phyloP scores from a whole-genome alignment of 2,113 vertebrate species.

The Sorex fumeus region DNA sequence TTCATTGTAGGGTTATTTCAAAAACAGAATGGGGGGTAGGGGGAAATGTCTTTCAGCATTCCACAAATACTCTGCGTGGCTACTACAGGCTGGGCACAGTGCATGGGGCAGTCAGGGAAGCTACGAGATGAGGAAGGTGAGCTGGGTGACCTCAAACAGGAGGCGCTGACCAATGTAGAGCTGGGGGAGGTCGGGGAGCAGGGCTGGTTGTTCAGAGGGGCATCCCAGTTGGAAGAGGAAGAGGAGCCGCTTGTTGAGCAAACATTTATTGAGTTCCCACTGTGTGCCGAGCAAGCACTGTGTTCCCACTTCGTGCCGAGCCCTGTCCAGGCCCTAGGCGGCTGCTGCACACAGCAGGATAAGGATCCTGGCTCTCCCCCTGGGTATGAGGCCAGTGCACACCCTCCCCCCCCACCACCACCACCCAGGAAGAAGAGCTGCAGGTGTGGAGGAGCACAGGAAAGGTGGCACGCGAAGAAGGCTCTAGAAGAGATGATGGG shows the following conservation, averaged over 20 bases:
- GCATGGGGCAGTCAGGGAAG: background rate
- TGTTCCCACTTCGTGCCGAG: no score
- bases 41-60: background rate
- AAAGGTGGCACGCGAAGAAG: fast-evolving
- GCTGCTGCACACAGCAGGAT: fast-evolving
- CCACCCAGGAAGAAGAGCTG: background rate
- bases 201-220: background rate
- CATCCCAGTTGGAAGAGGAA: slow-evolving; percentile 22
- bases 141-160: no score
- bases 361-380: background rate
- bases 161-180: no score
- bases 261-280: slow-evolving; percentile 66
- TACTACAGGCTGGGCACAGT: background rate
- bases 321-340: background rate
- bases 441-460: background rate
- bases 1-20: slow-evolving; percentile 38
- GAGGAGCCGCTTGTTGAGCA: background rate
- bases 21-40: background rate
- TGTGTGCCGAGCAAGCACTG: no score
- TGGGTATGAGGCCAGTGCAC: background rate
- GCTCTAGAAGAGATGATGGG: background rate
- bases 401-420: no score
- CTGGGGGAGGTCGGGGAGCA: fast-evolving
- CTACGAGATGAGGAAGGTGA: background rate
- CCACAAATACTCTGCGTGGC: background rate